Conservation (phyloP, 2,113 vertebrate species). For the Alosa alosa region DNA sequence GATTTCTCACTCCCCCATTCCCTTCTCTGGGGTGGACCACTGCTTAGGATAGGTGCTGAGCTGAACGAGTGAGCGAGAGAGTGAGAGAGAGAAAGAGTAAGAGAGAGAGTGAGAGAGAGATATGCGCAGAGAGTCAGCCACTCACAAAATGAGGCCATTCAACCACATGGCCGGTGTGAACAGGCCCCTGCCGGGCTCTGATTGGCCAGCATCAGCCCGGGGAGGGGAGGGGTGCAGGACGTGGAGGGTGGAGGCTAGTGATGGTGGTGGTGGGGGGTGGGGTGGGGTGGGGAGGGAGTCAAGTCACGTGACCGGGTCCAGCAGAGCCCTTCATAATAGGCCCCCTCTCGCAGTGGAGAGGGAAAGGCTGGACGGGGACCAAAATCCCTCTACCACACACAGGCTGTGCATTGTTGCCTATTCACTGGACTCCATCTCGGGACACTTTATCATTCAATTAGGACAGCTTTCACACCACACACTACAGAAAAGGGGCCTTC, state of each 20-base stretch:
- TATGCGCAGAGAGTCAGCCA: slow-evolving; percentile 58
- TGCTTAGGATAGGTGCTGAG: background rate
- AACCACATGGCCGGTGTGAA: slow-evolving; percentile 59
- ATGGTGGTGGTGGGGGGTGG: background rate
- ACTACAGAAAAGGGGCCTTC: slow-evolving; percentile 77
- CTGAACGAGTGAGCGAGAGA: slow-evolving; percentile 26
- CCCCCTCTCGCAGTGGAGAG: slow-evolving; percentile 73
- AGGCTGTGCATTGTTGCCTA: slow-evolving; percentile 78
- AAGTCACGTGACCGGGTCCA: slow-evolving; percentile 71
- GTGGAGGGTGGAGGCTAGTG: background rate
- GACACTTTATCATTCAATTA: slow-evolving; percentile 85
- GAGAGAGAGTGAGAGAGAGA: slow-evolving; percentile 37
- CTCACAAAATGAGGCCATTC: slow-evolving; percentile 63
- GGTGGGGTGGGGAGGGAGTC: background rate
- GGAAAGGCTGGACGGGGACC: slow-evolving; percentile 75
- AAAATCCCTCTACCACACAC: slow-evolving; percentile 80
- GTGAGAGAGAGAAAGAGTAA: slow-evolving; percentile 35
- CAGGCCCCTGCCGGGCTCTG: slow-evolving; percentile 44
- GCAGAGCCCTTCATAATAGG: slow-evolving; percentile 77
- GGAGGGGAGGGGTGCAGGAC: slow-evolving; percentile 35
- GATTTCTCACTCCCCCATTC: slow-evolving; percentile 35
- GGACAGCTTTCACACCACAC: slow-evolving; percentile 80
- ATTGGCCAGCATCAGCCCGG: slow-evolving; percentile 55
- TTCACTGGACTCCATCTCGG: slow-evolving; percentile 77
- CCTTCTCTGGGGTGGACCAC: background rate